Percentiles rank a stretch among this genome's conserved stretches.
Evolutionary conservation across 2,888 invertebrate genomes (phyloP).

Genomic region (Spodoptera exigua): DNA sequence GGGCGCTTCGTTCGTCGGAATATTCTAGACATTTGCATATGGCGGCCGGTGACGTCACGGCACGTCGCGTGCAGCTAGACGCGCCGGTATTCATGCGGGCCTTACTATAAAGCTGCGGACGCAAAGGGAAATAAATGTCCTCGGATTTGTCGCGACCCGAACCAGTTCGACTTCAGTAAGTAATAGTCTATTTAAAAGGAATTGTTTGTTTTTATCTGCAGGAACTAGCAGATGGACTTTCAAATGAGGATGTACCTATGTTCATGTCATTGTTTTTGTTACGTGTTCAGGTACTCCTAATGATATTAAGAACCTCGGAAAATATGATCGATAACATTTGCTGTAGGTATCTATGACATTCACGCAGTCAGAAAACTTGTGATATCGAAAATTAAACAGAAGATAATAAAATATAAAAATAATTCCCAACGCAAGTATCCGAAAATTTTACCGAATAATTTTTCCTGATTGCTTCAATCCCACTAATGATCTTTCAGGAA

Average conservation of each 20-base stretch:
- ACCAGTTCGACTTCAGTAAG: slow-evolving; percentile 46
- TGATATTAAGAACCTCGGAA: too few species aligned
- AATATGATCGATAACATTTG: too few species aligned
- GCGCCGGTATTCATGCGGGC: slow-evolving; percentile 63
- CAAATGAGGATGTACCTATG: slow-evolving; percentile 4
- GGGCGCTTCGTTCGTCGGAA: slow-evolving; percentile 56
- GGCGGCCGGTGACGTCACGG: slow-evolving; percentile 65
- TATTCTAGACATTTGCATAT: slow-evolving; percentile 64
- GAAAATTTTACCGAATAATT: too few species aligned
- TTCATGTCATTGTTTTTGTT: slow-evolving; percentile 11
- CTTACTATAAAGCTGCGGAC: slow-evolving; percentile 56
- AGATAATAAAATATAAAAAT: too few species aligned
- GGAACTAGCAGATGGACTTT: slow-evolving; percentile 19
- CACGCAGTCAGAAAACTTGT: too few species aligned
- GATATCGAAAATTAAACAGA: too few species aligned
- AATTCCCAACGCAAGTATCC: too few species aligned
- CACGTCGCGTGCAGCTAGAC: slow-evolving; percentile 63
- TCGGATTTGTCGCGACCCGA: slow-evolving; percentile 47
- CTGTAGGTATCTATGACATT: too few species aligned
- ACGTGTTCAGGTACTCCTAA: not conserved
- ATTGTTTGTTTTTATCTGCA: slow-evolving; percentile 32
- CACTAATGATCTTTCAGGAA: not conserved
- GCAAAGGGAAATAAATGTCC: slow-evolving; percentile 56
- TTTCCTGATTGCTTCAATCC: slow-evolving; percentile 5
- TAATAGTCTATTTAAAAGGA: slow-evolving; percentile 47